phyloP scores from a whole-genome alignment of 30 jellyfish, hydroid and myxozoan species.

The Turritopsis rubra region DNA sequence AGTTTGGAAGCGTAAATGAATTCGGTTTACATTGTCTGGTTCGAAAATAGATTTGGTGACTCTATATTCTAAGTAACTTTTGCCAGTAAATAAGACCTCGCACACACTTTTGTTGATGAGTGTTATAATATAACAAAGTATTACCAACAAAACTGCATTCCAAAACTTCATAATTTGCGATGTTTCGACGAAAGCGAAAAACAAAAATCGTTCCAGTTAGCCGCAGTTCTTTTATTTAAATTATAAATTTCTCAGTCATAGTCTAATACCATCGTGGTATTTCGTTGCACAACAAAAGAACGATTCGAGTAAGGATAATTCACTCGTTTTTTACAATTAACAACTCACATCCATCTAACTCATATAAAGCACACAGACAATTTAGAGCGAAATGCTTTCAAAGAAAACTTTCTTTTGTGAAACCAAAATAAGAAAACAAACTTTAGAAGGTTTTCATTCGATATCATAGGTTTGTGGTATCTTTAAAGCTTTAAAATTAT shows the following conservation, averaged over 20 bases:
- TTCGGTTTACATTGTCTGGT: background rate
- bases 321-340: too few species aligned
- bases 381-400: background rate
- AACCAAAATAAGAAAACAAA: background rate
- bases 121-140: background rate
- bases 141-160: background rate
- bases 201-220: too few species aligned
- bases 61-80: background rate
- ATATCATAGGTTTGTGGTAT: background rate
- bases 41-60: background rate
- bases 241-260: too few species aligned
- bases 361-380: background rate
- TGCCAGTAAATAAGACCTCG: constrained; percentile 8
- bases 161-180: background rate
- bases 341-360: background rate
- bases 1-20: constrained; percentile 6
- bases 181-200: background rate
- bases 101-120: background rate
- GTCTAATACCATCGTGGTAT: background rate
- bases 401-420: too few species aligned
- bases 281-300: background rate
- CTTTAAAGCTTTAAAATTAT: background rate
- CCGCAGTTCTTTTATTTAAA: too few species aligned
- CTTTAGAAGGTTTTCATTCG: background rate
- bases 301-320: background rate